These are phyloP conservation scores for Paguma larvata DNA, from an alignment of 2,797 vertebrate species.

Conservation along the genomic window DNA sequence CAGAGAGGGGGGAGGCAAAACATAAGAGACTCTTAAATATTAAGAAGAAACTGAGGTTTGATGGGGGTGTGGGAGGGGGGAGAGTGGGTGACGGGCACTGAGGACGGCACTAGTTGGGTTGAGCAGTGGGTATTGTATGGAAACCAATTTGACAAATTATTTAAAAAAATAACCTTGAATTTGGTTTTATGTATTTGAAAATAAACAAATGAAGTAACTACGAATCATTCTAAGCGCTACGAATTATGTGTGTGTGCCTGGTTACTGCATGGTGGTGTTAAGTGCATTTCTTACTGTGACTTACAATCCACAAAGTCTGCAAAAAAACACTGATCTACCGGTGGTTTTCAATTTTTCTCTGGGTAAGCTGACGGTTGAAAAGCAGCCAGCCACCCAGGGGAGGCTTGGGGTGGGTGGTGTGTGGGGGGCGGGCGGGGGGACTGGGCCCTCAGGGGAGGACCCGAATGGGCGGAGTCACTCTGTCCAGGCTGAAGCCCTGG, in stretches of 20 bases:
- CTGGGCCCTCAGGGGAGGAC: not conserved
- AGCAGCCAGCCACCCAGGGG: not conserved
- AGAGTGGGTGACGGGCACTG: no score
- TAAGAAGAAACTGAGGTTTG: no score
- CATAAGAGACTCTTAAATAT: no score
- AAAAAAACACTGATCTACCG: not conserved
- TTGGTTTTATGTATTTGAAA: slow-evolving; percentile 39
- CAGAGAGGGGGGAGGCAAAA: no score
- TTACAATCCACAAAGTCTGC: not conserved
- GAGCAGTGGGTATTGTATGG: no score
- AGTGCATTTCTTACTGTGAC: not conserved
- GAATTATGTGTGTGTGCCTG: not conserved
- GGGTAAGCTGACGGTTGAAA: not conserved
- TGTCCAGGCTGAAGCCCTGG: not conserved
- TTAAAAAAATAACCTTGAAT: not conserved
- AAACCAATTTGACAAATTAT: no score
- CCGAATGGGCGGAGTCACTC: not conserved
- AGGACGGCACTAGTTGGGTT: no score
- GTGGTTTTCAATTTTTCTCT: not conserved
- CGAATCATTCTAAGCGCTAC: not conserved
- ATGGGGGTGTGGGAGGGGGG: no score
- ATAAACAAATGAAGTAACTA: not conserved
- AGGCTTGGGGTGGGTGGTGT: not conserved
- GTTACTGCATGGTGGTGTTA: not conserved
- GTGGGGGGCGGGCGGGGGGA: rapidly evolving